Percentiles rank a stretch among this genome's conserved stretches.
Evolutionary conservation across 2,888 invertebrate genomes (phyloP).

Genomic region (Leucophenga montana): DNA sequence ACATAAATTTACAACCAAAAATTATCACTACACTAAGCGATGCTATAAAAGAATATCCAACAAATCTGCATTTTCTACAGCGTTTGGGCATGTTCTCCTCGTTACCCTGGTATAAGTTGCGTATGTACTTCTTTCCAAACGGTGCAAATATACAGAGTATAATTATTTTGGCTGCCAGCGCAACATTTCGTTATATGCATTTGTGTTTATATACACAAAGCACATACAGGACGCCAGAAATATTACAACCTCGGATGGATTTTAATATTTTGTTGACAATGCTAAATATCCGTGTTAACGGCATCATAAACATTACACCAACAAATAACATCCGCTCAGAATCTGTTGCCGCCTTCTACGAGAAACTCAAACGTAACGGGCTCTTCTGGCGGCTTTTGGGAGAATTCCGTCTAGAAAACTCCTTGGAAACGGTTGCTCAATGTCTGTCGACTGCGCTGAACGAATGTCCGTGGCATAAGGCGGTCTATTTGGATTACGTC

Average conservation of each 20-base stretch:
- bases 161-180: slow-evolving; percentile 73
- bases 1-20: not conserved
- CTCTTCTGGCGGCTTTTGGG: slow-evolving; percentile 80
- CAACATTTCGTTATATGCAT: slow-evolving; percentile 58
- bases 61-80: slow-evolving; percentile 77
- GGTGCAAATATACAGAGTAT: slow-evolving; percentile 73
- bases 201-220: not conserved
- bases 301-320: slow-evolving; percentile 61
- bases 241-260: too few species aligned
- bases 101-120: slow-evolving; percentile 76
- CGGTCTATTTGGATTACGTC: slow-evolving; percentile 79
- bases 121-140: slow-evolving; percentile 70
- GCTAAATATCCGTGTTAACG: slow-evolving; percentile 64
- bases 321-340: slow-evolving; percentile 42
- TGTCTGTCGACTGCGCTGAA: slow-evolving; percentile 76
- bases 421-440: slow-evolving; percentile 67
- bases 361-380: slow-evolving; percentile 69
- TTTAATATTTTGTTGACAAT: slow-evolving; percentile 38
- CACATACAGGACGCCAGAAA: not conserved
- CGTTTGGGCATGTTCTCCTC: slow-evolving; percentile 71
- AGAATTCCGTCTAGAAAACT: slow-evolving; percentile 71
- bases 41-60: slow-evolving; percentile 75
- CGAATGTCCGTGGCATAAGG: slow-evolving; percentile 79
- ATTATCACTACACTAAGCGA: slow-evolving; percentile 71
- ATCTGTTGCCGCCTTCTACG: slow-evolving; percentile 44